Conservation (phyloP, 2,888 invertebrate genomes). For the Phaonia tiefii region DNA sequence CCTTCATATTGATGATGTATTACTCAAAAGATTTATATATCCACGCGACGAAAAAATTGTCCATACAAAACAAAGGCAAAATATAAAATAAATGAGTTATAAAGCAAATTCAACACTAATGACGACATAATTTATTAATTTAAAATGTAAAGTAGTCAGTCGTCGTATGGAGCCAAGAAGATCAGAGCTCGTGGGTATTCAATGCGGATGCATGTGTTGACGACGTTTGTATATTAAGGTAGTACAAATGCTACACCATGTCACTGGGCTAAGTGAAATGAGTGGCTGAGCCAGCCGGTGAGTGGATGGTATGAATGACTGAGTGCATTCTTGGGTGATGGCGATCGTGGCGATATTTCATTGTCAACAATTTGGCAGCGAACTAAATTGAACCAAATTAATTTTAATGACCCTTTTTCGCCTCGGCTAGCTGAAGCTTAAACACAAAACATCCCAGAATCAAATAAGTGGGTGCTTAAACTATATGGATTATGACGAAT, state of each 20-base stretch:
- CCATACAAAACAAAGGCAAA: constrained; percentile 1
- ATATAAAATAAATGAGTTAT: constrained; percentile 68
- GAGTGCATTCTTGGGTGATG: constrained; percentile 66
- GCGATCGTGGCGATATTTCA: constrained; percentile 72
- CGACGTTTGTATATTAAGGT: constrained; percentile 2
- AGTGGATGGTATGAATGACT: constrained; percentile 61
- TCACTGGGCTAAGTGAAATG: constrained; percentile 33
- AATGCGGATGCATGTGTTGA: not conserved
- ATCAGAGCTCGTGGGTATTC: not conserved
- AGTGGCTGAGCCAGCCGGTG: constrained; percentile 18
- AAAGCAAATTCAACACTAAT: constrained; percentile 68
- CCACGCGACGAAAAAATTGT: too few relatives aligned
- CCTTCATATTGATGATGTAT: too few relatives aligned
- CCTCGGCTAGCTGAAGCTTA: constrained; percentile 55
- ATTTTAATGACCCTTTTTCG: constrained; percentile 78
- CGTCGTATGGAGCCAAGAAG: not conserved
- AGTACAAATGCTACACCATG: not conserved
- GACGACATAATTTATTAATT: constrained; percentile 69
- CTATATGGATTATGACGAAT: constrained; percentile 67
- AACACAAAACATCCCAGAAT: constrained; percentile 3
- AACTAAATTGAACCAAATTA: constrained; percentile 79
- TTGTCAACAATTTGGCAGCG: constrained; percentile 79
- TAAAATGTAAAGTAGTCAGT: constrained; percentile 16
- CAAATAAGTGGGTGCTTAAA: constrained; percentile 20
- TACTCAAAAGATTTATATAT: too few relatives aligned